phyloP scores from a whole-genome alignment of 2,888 invertebrate genomes.

The Nephrotoma flavescens region DNA sequence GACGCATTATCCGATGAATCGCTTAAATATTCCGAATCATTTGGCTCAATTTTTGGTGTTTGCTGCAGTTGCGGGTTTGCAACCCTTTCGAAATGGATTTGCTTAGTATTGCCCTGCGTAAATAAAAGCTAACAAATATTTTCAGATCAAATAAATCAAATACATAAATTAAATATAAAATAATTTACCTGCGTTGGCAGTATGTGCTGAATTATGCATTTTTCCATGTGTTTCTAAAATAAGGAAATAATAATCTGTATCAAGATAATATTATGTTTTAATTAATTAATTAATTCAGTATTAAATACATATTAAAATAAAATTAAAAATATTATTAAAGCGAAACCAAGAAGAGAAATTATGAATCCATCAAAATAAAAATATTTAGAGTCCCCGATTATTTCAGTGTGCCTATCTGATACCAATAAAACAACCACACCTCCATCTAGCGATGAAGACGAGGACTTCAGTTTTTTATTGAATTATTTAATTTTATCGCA shows the following conservation, averaged over 20 bases:
- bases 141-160: not conserved
- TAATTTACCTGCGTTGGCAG: not conserved
- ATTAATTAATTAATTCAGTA: no score
- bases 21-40: not conserved
- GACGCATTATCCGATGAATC: not conserved
- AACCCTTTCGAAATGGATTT: not conserved
- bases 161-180: not conserved
- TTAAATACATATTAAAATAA: no score
- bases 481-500: no score
- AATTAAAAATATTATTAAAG: no score
- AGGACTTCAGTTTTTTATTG: no score
- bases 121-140: not conserved
- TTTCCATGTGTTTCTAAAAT: not conserved
- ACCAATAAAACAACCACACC: no score
- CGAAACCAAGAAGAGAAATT: no score
- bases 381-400: no score
- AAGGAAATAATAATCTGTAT: not conserved
- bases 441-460: no score
- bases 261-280: no score
- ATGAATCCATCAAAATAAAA: no score
- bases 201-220: not conserved
- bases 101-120: not conserved
- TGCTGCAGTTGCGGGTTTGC: not conserved
- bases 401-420: no score
- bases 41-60: not conserved